Evolutionary conservation across 2,797 vertebrate genomes (phyloP).

Genomic region (Xiphorhynchus erythropygius): DNA sequence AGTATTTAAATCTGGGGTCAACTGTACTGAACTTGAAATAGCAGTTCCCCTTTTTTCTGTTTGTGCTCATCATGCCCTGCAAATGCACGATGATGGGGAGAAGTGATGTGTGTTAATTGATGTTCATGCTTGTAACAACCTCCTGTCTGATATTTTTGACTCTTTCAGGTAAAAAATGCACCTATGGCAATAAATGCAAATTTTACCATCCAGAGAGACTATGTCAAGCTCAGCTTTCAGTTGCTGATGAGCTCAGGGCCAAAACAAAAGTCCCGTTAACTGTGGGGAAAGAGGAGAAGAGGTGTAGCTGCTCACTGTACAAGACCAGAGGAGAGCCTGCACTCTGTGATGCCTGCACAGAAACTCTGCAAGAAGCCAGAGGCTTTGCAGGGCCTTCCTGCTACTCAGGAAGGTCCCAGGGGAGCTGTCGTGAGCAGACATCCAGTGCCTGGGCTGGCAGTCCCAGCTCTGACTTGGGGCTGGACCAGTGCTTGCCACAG

Average conservation of each 20-base stretch:
- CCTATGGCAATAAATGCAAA: constrained; percentile 90
- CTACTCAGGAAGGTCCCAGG: not conserved
- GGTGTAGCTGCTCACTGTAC: accelerated
- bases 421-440: accelerated
- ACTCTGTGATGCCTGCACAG: not conserved
- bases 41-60: not conserved
- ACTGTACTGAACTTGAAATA: not conserved
- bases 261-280: constrained; percentile 52
- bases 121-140: accelerated
- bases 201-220: constrained; percentile 87
- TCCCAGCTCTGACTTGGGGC: accelerated
- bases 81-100: not conserved
- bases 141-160: not conserved
- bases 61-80: not conserved
- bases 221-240: constrained; percentile 81
- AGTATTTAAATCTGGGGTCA: not conserved
- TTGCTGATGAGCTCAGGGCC: constrained; percentile 88
- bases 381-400: not conserved
- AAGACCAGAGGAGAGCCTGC: not conserved
- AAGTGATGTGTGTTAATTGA: accelerated
- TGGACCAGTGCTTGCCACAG: not conserved
- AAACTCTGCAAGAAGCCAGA: not conserved
- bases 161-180: constrained; percentile 88
- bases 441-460: accelerated
- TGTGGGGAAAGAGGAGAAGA: constrained; percentile 19